Evolutionary conservation across 2,888 invertebrate genomes (phyloP).

Genomic region (Ophraella communa): DNA sequence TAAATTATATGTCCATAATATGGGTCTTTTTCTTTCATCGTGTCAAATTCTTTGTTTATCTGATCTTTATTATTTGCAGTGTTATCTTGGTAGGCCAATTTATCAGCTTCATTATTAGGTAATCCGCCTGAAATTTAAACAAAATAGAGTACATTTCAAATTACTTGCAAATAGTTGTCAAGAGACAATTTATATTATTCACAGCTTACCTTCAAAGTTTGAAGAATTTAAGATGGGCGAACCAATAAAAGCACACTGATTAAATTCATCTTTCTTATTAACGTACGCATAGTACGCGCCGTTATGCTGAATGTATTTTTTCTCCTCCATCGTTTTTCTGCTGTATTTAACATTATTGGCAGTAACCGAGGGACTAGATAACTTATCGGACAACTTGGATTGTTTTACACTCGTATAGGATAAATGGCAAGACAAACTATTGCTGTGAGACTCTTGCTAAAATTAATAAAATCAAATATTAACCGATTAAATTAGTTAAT

Average conservation of each 20-base stretch:
- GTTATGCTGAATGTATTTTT: not conserved
- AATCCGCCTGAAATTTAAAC: too few relatives aligned
- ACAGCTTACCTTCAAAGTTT: conserved; percentile 18
- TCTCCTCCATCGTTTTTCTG: conserved; percentile 7
- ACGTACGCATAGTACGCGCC: too few relatives aligned
- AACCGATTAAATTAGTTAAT: too few relatives aligned
- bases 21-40: not conserved
- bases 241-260: conserved; percentile 43
- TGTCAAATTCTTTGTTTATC: not conserved
- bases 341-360: not conserved
- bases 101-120: too few relatives aligned
- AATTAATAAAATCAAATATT: too few relatives aligned
- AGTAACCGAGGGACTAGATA: not conserved
- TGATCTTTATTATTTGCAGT: not conserved
- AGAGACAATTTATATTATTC: too few relatives aligned
- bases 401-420: not conserved
- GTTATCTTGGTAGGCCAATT: too few relatives aligned
- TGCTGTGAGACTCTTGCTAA: not conserved
- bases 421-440: not conserved
- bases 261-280: conserved; percentile 28
- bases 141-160: too few relatives aligned
- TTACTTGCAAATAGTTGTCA: too few relatives aligned
- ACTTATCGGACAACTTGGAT: not conserved
- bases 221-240: conserved; percentile 32
- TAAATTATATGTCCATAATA: not conserved